Conservation (phyloP, 2,113 vertebrate genomes). For the Podarcis cretensis region DNA sequence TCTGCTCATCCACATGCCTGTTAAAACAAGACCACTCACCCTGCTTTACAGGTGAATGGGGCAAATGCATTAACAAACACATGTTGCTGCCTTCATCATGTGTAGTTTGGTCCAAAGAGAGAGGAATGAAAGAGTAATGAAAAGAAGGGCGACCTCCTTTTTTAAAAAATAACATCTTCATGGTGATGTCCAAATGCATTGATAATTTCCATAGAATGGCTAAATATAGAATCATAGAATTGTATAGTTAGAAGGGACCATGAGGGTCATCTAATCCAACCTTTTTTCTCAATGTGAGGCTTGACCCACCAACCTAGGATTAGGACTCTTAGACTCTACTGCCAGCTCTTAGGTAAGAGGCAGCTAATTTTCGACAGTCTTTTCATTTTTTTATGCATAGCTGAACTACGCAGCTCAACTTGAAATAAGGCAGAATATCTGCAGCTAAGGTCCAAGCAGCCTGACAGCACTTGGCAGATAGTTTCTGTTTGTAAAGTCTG, state of each 20-base stretch:
- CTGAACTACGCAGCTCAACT: not conserved
- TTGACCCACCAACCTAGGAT: too few relatives aligned
- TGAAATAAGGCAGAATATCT: not conserved
- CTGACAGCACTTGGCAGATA: not conserved
- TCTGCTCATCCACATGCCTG: not conserved
- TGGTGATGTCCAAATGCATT: not conserved
- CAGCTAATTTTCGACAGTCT: not conserved
- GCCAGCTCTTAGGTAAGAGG: not conserved
- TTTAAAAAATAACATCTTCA: not conserved
- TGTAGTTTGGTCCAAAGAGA: not conserved
- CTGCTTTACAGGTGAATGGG: not conserved
- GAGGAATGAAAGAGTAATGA: not conserved
- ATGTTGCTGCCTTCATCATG: not conserved
- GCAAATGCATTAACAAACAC: not conserved
- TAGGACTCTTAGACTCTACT: too few relatives aligned
- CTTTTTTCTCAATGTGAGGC: too few relatives aligned
- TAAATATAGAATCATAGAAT: not conserved
- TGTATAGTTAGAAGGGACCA: too few relatives aligned
- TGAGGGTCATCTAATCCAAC: too few relatives aligned
- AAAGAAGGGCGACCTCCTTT: not conserved
- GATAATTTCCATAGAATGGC: not conserved
- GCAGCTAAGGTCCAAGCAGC: constrained; percentile 7
- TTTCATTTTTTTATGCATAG: not conserved
- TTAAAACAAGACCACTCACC: not conserved
- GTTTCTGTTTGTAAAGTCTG: constrained; percentile 6